Evolutionary conservation across 2,888 invertebrate species (phyloP).

Genomic region (Carpatolechia fugitivella): DNA sequence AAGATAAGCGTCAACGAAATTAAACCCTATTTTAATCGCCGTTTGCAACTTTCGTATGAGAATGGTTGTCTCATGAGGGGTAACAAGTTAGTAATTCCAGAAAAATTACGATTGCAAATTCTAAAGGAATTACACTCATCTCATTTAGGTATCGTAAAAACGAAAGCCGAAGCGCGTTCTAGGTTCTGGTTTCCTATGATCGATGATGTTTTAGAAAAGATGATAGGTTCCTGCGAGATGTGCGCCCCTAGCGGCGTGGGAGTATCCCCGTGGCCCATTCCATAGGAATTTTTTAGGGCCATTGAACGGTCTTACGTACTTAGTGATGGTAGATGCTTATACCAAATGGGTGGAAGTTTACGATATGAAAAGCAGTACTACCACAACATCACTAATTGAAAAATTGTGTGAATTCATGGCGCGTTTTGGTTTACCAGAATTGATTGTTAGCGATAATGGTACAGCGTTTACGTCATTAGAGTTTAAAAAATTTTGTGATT

Average conservation of each 20-base stretch:
- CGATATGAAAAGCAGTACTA: neutral
- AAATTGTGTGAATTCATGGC: slow-evolving; percentile 2
- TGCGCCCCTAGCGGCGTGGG: slow-evolving; percentile 12
- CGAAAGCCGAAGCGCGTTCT: too few relatives aligned
- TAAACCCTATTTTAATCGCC: neutral
- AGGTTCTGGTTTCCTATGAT: too few relatives aligned
- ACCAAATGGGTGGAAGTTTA: slow-evolving; percentile 24
- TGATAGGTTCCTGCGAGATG: neutral
- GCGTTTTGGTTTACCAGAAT: slow-evolving; percentile 2
- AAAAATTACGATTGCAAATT: neutral
- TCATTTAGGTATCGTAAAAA: too few relatives aligned
- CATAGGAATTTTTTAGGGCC: slow-evolving; percentile 21
- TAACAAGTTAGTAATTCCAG: neutral
- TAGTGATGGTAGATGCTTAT: slow-evolving; percentile 22
- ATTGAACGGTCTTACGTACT: slow-evolving; percentile 15
- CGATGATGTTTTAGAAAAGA: slow-evolving; percentile 1
- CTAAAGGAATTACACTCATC: too few relatives aligned
- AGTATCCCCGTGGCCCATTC: slow-evolving; percentile 13
- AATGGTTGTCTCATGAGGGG: slow-evolving; percentile 1
- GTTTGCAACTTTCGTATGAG: neutral
- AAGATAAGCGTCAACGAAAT: neutral
- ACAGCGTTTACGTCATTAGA: slow-evolving; percentile 12
- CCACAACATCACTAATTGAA: neutral
- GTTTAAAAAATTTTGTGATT: slow-evolving; percentile 13
- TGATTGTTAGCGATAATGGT: slow-evolving; percentile 13